A percentile compares a stretch with the other conserved stretches of the same genome.
These are phyloP conservation scores for Chrysodeixis includens DNA, from an alignment of 2,888 invertebrate genomes.

Conservation along the genomic window DNA sequence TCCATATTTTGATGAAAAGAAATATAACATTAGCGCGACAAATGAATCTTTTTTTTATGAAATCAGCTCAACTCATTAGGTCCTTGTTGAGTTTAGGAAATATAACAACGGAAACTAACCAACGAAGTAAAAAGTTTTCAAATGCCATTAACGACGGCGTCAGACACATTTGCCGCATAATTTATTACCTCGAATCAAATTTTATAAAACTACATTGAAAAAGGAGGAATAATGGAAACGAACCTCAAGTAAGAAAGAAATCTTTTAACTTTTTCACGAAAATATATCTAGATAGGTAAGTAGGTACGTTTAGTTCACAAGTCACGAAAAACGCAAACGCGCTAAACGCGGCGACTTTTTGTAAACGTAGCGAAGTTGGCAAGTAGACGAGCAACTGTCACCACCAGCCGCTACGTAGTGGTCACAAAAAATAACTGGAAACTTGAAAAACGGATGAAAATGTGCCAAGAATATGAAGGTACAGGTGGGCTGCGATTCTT, in stretches of 20 bases:
- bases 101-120: too few relatives aligned
- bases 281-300: constrained; percentile 22
- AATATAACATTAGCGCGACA: too few relatives aligned
- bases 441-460: constrained; percentile 50
- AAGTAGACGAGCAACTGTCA: constrained; percentile 57
- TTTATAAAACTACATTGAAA: constrained; percentile 21
- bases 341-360: constrained; percentile 52
- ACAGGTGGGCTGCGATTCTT: constrained; percentile 42
- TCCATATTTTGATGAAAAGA: too few relatives aligned
- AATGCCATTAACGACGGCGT: neutral
- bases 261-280: constrained; percentile 24
- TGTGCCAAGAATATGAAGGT: constrained; percentile 50
- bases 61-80: neutral
- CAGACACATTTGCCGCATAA: neutral
- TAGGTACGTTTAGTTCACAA: constrained; percentile 48
- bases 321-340: constrained; percentile 51
- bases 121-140: neutral
- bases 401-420: constrained; percentile 42
- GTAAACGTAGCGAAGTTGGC: constrained; percentile 51
- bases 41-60: neutral
- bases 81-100: neutral
- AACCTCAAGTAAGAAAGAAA: constrained; percentile 2
- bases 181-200: neutral
- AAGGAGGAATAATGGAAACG: constrained; percentile 27
- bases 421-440: constrained; percentile 49